phyloP scores from a whole-genome alignment of 1,140 invertebrate species.

The Halesus radiatus region DNA sequence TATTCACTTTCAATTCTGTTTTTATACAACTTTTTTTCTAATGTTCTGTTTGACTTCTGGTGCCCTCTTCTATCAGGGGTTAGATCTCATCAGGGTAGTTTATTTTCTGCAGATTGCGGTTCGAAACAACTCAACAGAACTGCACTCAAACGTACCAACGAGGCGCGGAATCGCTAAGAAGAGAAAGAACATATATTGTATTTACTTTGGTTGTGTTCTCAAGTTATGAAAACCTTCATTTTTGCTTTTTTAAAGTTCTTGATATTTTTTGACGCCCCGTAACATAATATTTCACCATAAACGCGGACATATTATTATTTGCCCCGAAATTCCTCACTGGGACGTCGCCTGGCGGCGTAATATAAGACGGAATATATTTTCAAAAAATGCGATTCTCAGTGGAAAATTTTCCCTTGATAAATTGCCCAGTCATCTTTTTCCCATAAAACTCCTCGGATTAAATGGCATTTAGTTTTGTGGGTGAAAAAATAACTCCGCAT shows the following conservation, averaged over 20 bases:
- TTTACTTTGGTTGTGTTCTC: background rate
- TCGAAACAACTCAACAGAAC: no score
- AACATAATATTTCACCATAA: slow-evolving; percentile 5
- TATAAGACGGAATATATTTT: slow-evolving; percentile 33
- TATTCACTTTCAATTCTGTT: no score
- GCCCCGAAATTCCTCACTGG: background rate
- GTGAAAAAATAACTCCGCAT: slow-evolving; percentile 43
- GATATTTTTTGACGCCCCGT: no score
- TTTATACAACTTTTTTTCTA: no score
- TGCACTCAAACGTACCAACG: no score
- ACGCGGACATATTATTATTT: background rate
- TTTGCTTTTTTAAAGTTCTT: no score
- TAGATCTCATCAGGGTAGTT: no score
- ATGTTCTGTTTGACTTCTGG: no score
- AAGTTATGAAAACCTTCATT: background rate
- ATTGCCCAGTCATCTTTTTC: slow-evolving; percentile 51
- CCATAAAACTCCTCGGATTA: slow-evolving; percentile 51
- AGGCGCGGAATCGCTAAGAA: no score
- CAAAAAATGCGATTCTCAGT: slow-evolving; percentile 37
- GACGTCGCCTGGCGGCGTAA: background rate
- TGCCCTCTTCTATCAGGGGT: no score
- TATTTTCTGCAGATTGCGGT: no score
- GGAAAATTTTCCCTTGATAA: slow-evolving; percentile 46
- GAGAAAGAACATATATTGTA: no score
- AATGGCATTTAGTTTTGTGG: slow-evolving; percentile 55